Conservation (phyloP, 2,888 invertebrate genomes). For the Cataglyphis albicans region DNA sequence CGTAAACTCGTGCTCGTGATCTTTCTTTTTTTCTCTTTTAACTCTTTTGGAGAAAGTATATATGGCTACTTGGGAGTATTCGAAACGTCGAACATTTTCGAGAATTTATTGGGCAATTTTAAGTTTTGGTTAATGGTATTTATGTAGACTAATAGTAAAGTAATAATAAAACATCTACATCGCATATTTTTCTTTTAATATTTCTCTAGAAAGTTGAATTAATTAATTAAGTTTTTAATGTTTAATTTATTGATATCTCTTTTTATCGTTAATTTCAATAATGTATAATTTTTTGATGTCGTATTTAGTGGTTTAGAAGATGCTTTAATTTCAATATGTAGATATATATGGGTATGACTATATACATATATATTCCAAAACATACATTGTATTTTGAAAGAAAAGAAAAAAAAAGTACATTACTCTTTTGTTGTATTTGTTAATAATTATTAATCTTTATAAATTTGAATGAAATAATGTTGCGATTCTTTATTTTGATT, state of each 20-base stretch:
- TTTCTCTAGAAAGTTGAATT: background rate
- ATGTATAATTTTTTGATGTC: background rate
- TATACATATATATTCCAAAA: too few relatives aligned
- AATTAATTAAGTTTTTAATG: background rate
- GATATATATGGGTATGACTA: too few relatives aligned
- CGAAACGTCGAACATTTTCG: slow-evolving; percentile 67
- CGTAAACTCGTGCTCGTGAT: slow-evolving; percentile 65
- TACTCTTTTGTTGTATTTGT: background rate
- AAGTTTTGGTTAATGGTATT: background rate
- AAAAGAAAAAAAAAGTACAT: background rate
- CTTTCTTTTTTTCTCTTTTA: slow-evolving; percentile 59
- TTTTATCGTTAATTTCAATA: background rate
- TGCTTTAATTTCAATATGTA: background rate
- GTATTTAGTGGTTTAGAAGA: background rate
- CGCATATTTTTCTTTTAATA: background rate
- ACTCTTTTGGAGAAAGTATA: slow-evolving; percentile 76
- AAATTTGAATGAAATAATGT: background rate
- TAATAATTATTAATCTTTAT: background rate
- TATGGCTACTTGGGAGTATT: slow-evolving; percentile 66
- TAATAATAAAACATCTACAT: background rate
- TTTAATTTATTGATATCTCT: background rate
- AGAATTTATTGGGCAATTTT: slow-evolving; percentile 41
- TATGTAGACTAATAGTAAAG: background rate
- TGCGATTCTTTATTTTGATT: slow-evolving; percentile 63
- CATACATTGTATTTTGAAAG: too few relatives aligned